phyloP scores from a whole-genome alignment of 1,140 invertebrate species.

The Neelides sp. region DNA sequence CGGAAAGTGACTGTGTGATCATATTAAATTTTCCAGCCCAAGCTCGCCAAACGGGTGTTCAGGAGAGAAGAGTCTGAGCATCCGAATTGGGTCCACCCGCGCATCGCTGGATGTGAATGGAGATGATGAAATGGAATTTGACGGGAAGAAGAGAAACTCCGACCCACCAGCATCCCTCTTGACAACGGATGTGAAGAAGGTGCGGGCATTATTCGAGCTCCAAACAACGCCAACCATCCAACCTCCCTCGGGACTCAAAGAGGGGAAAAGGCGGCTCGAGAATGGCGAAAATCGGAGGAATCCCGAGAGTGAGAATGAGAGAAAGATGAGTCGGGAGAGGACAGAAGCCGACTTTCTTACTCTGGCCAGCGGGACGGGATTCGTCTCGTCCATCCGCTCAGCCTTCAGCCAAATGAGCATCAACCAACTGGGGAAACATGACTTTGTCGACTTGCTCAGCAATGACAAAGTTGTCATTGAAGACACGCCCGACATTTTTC shows the following conservation, averaged over 20 bases:
- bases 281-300: constrained; percentile 6
- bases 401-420: constrained; percentile 13
- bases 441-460: constrained; percentile 26
- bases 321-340: no score
- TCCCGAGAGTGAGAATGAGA: neutral
- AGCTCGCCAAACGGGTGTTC: no score
- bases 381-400: constrained; percentile 2
- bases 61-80: no score
- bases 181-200: constrained; percentile 19
- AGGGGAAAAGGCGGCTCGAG: constrained; percentile 1
- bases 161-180: no score
- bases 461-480: constrained; percentile 32
- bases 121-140: no score
- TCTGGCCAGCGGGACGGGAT: no score
- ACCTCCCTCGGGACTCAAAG: neutral
- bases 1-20: no score
- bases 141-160: no score
- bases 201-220: constrained; percentile 20
- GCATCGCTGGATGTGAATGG: no score
- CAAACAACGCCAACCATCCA: neutral
- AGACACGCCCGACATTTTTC: constrained; percentile 27
- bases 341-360: no score
- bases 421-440: constrained; percentile 9
- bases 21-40: no score
- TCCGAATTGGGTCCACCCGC: no score